A percentile compares a stretch with the other conserved stretches of the same genome.
phyloP scores from a whole-genome alignment of 2,797 vertebrate genomes.

The Lepilemur septentrionalis region DNA sequence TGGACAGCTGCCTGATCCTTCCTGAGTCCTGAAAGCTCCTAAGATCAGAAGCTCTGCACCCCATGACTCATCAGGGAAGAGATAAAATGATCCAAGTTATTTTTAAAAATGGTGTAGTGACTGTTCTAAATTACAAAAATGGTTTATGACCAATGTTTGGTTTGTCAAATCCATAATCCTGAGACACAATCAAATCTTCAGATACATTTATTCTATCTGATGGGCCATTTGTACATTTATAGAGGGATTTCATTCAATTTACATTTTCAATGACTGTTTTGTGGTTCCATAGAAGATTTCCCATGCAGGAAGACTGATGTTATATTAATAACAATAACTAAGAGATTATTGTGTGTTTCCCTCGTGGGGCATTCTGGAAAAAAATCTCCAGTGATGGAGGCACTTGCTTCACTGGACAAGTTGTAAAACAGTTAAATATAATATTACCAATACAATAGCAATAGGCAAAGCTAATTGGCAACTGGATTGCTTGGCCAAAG shows the following conservation, averaged over 20 bases:
- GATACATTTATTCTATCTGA: background rate
- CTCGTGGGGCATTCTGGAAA: background rate
- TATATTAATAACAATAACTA: background rate
- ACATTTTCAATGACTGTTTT: background rate
- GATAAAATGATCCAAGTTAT: background rate
- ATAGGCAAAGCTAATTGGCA: background rate
- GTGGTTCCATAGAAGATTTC: background rate
- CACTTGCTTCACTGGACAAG: background rate
- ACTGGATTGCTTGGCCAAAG: background rate
- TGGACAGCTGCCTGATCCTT: too few species aligned
- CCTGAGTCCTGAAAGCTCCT: too few species aligned
- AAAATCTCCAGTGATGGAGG: background rate
- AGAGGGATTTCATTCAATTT: background rate
- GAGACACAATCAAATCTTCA: background rate
- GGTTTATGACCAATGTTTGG: background rate
- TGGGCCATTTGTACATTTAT: background rate
- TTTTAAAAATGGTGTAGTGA: background rate
- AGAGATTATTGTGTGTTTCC: background rate
- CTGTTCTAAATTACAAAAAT: background rate
- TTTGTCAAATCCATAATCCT: background rate
- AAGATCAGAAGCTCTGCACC: background rate
- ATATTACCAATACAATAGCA: background rate
- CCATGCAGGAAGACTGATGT: background rate
- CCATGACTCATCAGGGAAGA: background rate
- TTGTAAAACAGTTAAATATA: background rate